A percentile compares a stretch with the other conserved stretches of the same genome.
Conservation (phyloP, 2,797 vertebrate genomes). For the Yasuhikotakia modesta region DNA sequence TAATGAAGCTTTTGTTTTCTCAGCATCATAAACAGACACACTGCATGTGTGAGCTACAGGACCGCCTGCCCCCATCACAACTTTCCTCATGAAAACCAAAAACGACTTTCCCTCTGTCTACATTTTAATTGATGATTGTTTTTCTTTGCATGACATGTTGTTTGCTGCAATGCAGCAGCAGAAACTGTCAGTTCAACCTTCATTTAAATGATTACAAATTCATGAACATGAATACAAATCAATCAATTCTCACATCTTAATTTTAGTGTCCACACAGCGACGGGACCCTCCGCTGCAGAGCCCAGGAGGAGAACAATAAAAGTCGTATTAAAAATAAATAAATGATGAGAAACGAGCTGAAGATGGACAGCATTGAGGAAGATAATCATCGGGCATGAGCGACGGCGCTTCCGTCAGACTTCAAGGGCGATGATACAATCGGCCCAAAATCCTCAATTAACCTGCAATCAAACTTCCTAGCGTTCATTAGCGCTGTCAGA, state of each 20-base stretch:
- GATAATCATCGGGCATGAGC: conserved; percentile 34
- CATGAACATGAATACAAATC: not conserved
- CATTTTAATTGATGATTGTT: conserved; percentile 19
- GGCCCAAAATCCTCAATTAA: conserved; percentile 54
- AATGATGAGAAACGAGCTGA: conserved; percentile 35
- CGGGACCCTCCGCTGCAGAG: not conserved
- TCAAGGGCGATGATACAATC: conserved; percentile 44
- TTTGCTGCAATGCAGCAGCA: not conserved
- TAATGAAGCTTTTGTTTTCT: conserved; percentile 47
- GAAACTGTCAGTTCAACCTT: conserved; percentile 2
- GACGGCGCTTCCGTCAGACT: not conserved
- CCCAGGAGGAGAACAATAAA: conserved; percentile 27
- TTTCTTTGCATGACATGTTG: not conserved
- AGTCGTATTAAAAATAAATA: conserved; percentile 28
- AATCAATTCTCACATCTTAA: not conserved
- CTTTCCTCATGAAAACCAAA: conserved; percentile 10
- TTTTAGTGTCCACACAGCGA: not conserved
- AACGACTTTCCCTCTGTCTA: not conserved
- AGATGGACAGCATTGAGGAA: conserved; percentile 29
- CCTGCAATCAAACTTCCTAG: conserved; percentile 48
- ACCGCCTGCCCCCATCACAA: conserved; percentile 39
- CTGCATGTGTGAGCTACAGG: conserved; percentile 19
- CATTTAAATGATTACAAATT: conserved; percentile 7
- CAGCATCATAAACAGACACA: conserved; percentile 34
- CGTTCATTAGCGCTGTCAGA: conserved; percentile 50